Evolutionary conservation across 2,113 vertebrate species (phyloP), one percentile per base, ranked within the genome.

Genomic region (Scalopus aquaticus): DNA sequence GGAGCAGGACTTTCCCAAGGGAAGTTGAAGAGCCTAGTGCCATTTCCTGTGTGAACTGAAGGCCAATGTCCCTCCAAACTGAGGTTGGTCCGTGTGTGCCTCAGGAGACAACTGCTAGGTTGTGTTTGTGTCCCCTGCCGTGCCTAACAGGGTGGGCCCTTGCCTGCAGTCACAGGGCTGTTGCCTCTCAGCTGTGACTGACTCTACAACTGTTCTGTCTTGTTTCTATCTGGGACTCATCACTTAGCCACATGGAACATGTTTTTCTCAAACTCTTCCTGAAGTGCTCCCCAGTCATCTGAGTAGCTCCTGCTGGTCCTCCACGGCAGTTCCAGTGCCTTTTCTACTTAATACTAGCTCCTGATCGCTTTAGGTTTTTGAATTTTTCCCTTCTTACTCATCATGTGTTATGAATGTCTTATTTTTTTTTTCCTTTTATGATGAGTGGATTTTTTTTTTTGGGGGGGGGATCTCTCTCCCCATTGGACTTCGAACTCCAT

Each of bases 41-140:
- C 3, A 56, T 90, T 60, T 69, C 67, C 54, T 7, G 1, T 22
- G 32, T 88, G 62, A 72, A 32, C 62, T 58, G 20, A 65, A 89
- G 74, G 46, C 35, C 19, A 6, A 42, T 28, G 28, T 65, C 16
- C 22, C 51, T 89, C 73, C 22, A 15, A 78, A 58, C 56, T 35
- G 58, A 96, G 92, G 26, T 32, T 87, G 72, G 49, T 70, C 46
- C 35, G 24, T 39, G 44, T 78, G 54, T 46, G 56, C 26, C 69
- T 86, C 32, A 73, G 37, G 73, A 87, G 58, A 72, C 20, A 54
- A 0, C 16, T 65, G 26, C 1, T 3, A 26, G 32, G 56, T 88
- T 39, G 32, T 54, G 26, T 88, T 73, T 30, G 7, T 44, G 20
- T 44, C n/a, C 11, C 78, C 22, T 15, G 12, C 26, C 42, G 0